Conservation (phyloP, 1,140 invertebrate species). For the Leptopilina boulardi region DNA sequence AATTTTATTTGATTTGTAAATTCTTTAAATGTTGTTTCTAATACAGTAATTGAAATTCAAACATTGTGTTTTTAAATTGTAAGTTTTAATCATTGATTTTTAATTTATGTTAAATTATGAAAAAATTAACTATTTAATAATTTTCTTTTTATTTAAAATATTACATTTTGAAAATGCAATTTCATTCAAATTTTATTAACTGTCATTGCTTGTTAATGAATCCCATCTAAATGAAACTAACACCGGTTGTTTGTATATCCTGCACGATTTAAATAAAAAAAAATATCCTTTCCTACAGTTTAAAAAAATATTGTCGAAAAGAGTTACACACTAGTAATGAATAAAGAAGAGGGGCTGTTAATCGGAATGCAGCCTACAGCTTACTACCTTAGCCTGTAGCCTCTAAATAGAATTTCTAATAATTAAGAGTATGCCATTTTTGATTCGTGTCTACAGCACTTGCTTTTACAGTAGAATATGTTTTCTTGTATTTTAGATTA, state of each 20-base stretch:
- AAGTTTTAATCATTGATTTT: background rate
- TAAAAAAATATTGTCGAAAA: slow-evolving; percentile 21
- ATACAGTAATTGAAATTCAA: background rate
- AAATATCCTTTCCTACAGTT: background rate
- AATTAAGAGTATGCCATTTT: slow-evolving; percentile 39
- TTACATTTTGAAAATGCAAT: background rate
- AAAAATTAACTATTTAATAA: background rate
- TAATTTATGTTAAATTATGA: no score
- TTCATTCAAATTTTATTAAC: background rate
- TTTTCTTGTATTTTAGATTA: background rate
- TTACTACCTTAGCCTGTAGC: slow-evolving; percentile 76
- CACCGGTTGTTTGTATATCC: slow-evolving; percentile 4
- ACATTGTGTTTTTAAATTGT: slow-evolving; percentile 1
- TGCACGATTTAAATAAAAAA: background rate
- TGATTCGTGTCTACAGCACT: slow-evolving; percentile 23
- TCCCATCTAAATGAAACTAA: background rate
- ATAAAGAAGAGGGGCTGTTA: background rate
- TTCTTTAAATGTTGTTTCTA: background rate
- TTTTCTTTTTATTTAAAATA: background rate
- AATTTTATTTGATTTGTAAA: background rate
- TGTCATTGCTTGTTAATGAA: background rate
- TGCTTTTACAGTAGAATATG: slow-evolving; percentile 11
- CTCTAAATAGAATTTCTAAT: slow-evolving; percentile 71
- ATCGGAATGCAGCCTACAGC: slow-evolving; percentile 44
- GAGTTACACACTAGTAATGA: background rate